Evolutionary conservation across 30 jellyfish, hydroid and myxozoan genomes (phyloP), one percentile per base, ranked within the genome.

Genomic region (Aurelia aurita): DNA sequence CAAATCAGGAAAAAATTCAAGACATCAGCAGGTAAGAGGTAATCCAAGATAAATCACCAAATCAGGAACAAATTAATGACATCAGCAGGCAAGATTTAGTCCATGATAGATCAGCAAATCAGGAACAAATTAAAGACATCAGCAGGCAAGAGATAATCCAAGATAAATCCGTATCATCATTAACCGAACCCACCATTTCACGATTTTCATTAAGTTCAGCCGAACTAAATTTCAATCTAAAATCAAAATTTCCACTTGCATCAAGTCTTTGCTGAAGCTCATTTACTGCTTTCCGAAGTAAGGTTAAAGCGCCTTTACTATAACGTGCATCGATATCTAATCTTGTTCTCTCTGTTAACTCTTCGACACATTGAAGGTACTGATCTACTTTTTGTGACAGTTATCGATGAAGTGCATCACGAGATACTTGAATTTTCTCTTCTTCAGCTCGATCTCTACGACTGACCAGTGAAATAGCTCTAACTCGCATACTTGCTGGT

Each of bases 381-480:
- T 63, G 75, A 63, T 63, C 75, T 63, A 63, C 10, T 63, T 63
- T 21, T 63, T 20, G 75, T 26, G 75, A 63, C 75, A 63, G 75
- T 63, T 63, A 21, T 11, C 28, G 28, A 63, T 63, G 75, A 63
- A 63, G 51, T 63, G 75, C 75, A 63, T 63, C 35, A n/a, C 75
- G 54, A 63, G 54, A 63, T 22, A 63, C 75, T 63, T 63, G 75
- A 1, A 63, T 19, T 39, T 21, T 63, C 16, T 63, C 75, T n/a
- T 63, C 75, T 63, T 63, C 16, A 63, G 75, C 75, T 63, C 75
- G 32, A 63, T 27, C 75, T 63, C 75, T 63, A 2, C 10, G 75
- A 63, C 45, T 63, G 44, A 63, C 34, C 35, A 63, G 75, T 63
- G 34, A 63, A 63, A 21, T 63, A 63, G 75, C 75, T 63, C 45